These are phyloP conservation scores for Sylvia borin DNA, from an alignment of 2,797 vertebrate genomes.

Conservation along the genomic window DNA sequence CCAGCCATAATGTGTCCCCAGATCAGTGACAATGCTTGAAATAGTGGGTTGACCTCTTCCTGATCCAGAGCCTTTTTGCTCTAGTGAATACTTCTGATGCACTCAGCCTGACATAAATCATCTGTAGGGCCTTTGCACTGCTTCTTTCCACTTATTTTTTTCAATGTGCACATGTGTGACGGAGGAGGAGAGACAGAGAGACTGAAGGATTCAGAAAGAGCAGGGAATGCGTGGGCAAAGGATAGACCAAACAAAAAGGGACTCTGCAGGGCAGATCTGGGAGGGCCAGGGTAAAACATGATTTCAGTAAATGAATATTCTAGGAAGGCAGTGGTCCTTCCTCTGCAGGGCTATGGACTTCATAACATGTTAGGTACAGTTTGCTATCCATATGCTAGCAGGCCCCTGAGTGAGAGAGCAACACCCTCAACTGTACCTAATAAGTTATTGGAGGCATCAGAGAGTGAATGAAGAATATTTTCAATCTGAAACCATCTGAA, in stretches of 20 bases:
- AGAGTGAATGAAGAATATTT: background rate
- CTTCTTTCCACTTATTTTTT: background rate
- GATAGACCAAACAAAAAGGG: accelerated
- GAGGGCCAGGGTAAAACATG: background rate
- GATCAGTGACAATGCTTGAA: background rate
- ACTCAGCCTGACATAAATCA: background rate
- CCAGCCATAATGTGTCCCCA: background rate
- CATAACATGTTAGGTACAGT: background rate
- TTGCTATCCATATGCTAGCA: background rate
- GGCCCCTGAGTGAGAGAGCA: background rate
- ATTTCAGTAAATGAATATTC: background rate
- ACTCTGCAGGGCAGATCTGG: background rate
- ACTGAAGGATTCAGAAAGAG: background rate
- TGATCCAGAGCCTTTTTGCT: background rate
- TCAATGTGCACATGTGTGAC: background rate
- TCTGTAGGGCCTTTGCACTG: background rate
- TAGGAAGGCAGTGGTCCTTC: background rate
- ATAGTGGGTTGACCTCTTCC: constrained; percentile 6
- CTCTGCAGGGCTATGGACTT: background rate
- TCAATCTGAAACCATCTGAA: background rate
- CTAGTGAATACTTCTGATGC: background rate
- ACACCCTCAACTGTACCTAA: background rate
- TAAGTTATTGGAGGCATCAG: background rate
- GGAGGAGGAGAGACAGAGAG: background rate
- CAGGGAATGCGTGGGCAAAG: background rate